Base-by-base conservation (phyloP, 2,113 vertebrate species). In the Haemorhous mexicanus region DNA sequence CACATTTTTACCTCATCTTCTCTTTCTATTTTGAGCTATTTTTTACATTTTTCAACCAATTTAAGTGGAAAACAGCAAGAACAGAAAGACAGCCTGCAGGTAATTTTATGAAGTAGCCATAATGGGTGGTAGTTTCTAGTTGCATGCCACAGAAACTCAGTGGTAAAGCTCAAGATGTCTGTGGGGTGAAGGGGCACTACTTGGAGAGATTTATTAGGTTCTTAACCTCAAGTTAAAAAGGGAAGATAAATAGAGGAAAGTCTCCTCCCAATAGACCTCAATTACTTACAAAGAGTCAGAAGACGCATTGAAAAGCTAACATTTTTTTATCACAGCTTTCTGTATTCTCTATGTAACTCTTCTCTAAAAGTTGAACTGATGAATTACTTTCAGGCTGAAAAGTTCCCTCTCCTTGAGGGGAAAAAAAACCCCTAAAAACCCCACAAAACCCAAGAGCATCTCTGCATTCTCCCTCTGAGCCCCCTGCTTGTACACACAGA, bases 161-260 rank as follows among this genome's bases (percentile, higher is more conserved):
- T 66, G 70, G 59, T 62, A 53, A 49, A 64, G 49, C 72, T 91
- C 44, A 79, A 78, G 53, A 72, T 66, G 32, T 89, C 89, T 67
- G 5, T 32, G 73, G 84, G 49, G 58, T 84, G 70, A 79, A 87
- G 74, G 19, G 43, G n/a, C 78, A 89, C 66, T 69, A 28, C 44
- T 70, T 64, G 73, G 47, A 68, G 61, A 92, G 89, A 89, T 94
- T 93, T 92, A 96, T 94, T 94, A 82, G 37, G 41, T 89, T 64
- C 70, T 94, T 95, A 91, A 91, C 37, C 62, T 87, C 33, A 58
- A 87, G 62, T 68, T 89, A 64, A 69, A 89, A 87, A 85, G 50
- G 15, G 68, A 94, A 95, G 74, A 89, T 49, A 91, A 92, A 53
- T 41, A 79, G 58, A 76, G 37, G 55, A 37, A 84, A 53, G 28